These are phyloP conservation scores for Pteria penguin DNA, from an alignment of 2,888 invertebrate species.

Conservation along the genomic window DNA sequence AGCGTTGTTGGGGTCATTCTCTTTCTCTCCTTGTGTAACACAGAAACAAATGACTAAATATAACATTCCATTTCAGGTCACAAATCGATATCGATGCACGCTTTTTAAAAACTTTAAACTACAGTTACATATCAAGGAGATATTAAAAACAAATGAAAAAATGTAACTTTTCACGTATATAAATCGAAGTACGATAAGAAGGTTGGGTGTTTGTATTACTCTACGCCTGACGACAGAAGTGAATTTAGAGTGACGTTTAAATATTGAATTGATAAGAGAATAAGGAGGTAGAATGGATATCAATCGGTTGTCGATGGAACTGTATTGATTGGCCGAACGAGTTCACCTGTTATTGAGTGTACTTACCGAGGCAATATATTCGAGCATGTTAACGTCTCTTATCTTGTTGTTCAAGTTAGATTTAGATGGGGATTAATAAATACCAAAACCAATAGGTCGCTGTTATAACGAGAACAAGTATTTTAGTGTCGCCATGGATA, in stretches of 20 bases:
- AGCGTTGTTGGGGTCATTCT: too few relatives aligned
- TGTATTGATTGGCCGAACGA: neutral
- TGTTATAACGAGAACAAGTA: neutral
- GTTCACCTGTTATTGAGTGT: neutral
- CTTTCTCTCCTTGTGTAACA: too few relatives aligned
- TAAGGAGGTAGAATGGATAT: neutral
- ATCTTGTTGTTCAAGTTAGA: neutral
- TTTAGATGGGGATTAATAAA: neutral
- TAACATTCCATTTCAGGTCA: too few relatives aligned
- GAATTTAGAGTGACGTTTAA: neutral
- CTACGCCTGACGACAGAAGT: neutral
- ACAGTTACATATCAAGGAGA: neutral
- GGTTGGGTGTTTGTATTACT: neutral
- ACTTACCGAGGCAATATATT: neutral
- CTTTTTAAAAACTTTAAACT: neutral
- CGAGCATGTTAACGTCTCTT: neutral
- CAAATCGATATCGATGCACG: neutral
- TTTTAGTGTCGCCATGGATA: neutral
- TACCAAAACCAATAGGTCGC: neutral
- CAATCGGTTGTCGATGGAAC: neutral
- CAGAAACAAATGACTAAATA: too few relatives aligned
- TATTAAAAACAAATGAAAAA: neutral
- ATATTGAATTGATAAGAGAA: neutral
- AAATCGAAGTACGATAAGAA: neutral
- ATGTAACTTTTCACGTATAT: neutral